Base-by-base conservation (phyloP, 2,888 invertebrate genomes). In the Sinotaia quadrata region DNA sequence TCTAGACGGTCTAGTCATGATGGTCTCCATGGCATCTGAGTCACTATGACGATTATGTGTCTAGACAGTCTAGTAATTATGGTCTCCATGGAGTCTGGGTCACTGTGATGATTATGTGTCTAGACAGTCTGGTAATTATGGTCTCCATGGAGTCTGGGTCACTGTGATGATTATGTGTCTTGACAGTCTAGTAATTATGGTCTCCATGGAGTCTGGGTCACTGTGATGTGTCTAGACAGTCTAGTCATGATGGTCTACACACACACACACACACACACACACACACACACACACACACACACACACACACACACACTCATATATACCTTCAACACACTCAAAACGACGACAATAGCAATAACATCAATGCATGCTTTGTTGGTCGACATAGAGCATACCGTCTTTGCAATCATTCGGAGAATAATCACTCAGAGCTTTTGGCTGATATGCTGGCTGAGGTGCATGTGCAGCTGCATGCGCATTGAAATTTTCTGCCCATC, bases 401-500 rank as follows among this genome's bases (percentile, higher is more conserved):
- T 63, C 63, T 7, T 63, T 51, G 37, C 63, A 63, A 10, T 37
- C 41, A 41, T 63, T 51, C 12, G 63, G 54, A 18, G 37, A 51
- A 31, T 65, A 65, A 10, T 27, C 56, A 3, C 41, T 56, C 21
- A 44, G 65, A 7, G 54, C 65, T 29, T 44, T 31, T 1, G 56
- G 33, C 65, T 54, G 65, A 44, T 65, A 65, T 24, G 47, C 7
- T 2, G 61, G 21, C 51, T 54, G 56, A 2, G 65, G 56, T 56
- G 65, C 65, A 65, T 65, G 65, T 18, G 65, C 65, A 27, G 56
- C 56, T 31, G 54, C 34, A 8, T 56, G 65, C 65, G 54, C 49
- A 24, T 67, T 69, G 54, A 72, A 33, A 15, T 67, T 57, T 33
- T 69, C 72, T 2, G 67, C 72, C 72, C 72, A 72, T 12, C 49